phyloP scores from a whole-genome alignment of 2,797 vertebrate species.

The Gorsachius magnificus region DNA sequence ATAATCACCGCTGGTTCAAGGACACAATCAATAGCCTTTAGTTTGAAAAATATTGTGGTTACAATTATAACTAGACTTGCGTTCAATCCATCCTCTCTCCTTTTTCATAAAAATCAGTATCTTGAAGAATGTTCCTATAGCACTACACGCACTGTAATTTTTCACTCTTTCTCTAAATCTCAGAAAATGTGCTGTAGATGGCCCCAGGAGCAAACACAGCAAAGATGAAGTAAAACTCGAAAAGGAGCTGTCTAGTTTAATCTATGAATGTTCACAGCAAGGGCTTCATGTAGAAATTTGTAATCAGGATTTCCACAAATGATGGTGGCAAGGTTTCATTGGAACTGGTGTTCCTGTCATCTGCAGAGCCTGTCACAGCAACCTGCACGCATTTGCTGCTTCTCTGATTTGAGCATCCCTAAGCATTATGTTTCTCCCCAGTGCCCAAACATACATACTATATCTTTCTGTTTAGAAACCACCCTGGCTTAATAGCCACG shows the following conservation, averaged over 20 bases:
- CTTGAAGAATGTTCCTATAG: slow-evolving; percentile 60
- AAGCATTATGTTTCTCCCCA: slow-evolving; percentile 22
- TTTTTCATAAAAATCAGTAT: slow-evolving; percentile 55
- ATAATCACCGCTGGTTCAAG: slow-evolving; percentile 34
- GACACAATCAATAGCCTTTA: slow-evolving; percentile 42
- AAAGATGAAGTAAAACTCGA: slow-evolving; percentile 68
- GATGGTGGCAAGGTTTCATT: slow-evolving; percentile 43
- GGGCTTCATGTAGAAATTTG: slow-evolving; percentile 61
- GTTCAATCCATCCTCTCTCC: slow-evolving; percentile 39
- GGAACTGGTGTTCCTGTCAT: slow-evolving; percentile 44
- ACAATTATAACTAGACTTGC: slow-evolving; percentile 35
- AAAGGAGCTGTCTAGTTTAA: slow-evolving; percentile 70
- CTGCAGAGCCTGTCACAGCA: slow-evolving; percentile 13
- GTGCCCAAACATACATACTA: neutral
- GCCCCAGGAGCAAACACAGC: slow-evolving; percentile 70
- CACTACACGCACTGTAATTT: slow-evolving; percentile 56
- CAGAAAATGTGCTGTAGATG: slow-evolving; percentile 57
- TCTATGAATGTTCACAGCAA: slow-evolving; percentile 67
- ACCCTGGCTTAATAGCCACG: neutral
- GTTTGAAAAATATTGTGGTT: slow-evolving; percentile 54
- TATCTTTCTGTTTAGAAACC: neutral
- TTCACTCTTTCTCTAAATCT: slow-evolving; percentile 69
- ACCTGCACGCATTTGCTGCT: neutral
- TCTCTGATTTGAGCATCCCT: slow-evolving; percentile 21
- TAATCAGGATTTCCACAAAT: slow-evolving; percentile 66